Base-by-base conservation (phyloP, 2,888 invertebrate genomes). In the Venusia cambrica region DNA sequence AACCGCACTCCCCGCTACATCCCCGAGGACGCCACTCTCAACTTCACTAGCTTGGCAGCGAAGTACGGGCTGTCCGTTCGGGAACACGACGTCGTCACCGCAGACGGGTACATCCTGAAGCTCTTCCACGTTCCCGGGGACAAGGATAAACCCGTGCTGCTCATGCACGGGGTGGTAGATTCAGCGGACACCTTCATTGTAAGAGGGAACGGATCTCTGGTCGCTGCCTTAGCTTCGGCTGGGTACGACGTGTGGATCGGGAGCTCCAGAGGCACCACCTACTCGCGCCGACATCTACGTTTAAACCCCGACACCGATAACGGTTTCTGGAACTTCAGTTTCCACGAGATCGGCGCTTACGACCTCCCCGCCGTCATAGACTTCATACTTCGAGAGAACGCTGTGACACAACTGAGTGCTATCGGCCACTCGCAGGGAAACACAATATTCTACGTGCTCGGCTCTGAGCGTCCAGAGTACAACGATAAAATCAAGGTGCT, bases 351-450 rank as follows among this genome's bases (percentile, higher is more conserved):
- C 63, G 93, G 91, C 0, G 51, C 69, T 6, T 88, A 88, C 53
- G 94, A 95, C 62, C 48, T 94, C 1, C 92, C 94, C 1, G 89
- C 92, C 0, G 89, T 89, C 62, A 89, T 70, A 1, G 70, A 73
- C 36, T 67, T 48, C 22, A 44, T 73, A 18, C 38, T 74, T 1
- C 15, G 45, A 0, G 32, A 45, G 4, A 92, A 92, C 0, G 74
- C 79, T 0, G 73, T 83, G 21, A 45, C 73, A 2, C 69, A 87
- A 19, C 36, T 94, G 0, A 88, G 87, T 45, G 92, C 91, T 51
- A 68, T 91, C 2, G 94, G 92, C 0, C 92, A 93, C 62, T 93
- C 92, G 0, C 83, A 84, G 54, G 94, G 93, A 2, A 89, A 88
- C 0, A 88, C 89, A 0, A 51, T 66, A 5, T 89, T 89, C 49